Percentiles rank a stretch among this genome's conserved stretches.
These are phyloP conservation scores for Gonatopus flavifemur DNA, from an alignment of 1,140 invertebrate genomes.

Conservation along the genomic window DNA sequence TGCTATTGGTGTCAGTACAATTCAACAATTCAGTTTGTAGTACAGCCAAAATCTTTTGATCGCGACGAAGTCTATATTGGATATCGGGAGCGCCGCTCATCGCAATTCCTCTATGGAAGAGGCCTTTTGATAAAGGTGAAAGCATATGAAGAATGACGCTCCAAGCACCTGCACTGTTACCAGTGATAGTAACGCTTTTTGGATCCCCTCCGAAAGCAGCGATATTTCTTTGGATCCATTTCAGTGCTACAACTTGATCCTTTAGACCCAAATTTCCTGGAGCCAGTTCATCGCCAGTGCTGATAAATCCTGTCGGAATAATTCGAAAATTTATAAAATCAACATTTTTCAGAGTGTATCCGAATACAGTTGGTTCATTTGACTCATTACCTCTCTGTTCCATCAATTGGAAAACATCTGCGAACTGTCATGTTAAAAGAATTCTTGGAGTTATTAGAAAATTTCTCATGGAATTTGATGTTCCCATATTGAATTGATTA, in stretches of 20 bases:
- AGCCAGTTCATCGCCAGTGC: conserved; percentile 31
- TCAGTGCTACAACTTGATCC: conserved; percentile 66
- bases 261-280: conserved; percentile 70
- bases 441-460: background rate
- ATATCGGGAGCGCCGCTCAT: conserved; percentile 70
- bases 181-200: conserved; percentile 65
- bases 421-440: too few relatives aligned
- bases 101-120: conserved; percentile 70
- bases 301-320: conserved; percentile 23
- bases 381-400: too few relatives aligned
- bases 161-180: conserved; percentile 68
- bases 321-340: too few relatives aligned
- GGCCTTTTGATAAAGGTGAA: conserved; percentile 61
- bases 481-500: too few relatives aligned
- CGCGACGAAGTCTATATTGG: conserved; percentile 48
- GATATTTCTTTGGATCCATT: conserved; percentile 66
- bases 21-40: background rate
- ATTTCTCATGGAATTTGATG: too few relatives aligned
- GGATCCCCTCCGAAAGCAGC: conserved; percentile 61
- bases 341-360: too few relatives aligned
- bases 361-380: too few relatives aligned
- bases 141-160: conserved; percentile 66
- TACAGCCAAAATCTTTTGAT: background rate
- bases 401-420: too few relatives aligned
- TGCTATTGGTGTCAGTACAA: background rate